Evolutionary conservation across 2,797 vertebrate genomes (phyloP), one percentile per base, ranked within the genome.

Genomic region (Halcyon smyrnensis): DNA sequence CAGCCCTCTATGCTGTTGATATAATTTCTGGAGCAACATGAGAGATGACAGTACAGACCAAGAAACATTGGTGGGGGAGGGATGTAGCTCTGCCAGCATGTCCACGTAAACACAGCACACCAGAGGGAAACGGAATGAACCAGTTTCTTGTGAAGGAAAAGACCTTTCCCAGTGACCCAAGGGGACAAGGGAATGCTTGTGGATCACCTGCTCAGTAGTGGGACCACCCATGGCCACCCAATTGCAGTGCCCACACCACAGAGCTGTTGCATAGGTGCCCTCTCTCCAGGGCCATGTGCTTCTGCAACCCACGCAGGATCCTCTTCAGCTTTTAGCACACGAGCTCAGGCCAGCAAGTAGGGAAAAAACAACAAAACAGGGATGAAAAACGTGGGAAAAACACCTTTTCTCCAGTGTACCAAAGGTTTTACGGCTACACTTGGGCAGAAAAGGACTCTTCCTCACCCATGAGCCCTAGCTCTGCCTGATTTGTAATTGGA

Each of bases 401-500:
- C 0, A 0, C 6, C 7, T 76, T 65, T 62, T 79, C 43, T 56
- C 8, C 24, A 32, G 25, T 4, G 6, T 74, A 27, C 19, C 23
- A 50, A 63, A 34, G 3, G 7, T 56, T 65, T 82, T 46, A 30
- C 17, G 15, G 18, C 21, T 79, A 37, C 17, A 25, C 12, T 39
- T 0, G 0, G 30, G 28, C 10, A 74, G 57, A 24, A 71, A 54
- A 51, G 10, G 1, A 12, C 4, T 46, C 6, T 13, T 81, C 7
- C n/a, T 73, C n/a, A 50, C 2, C 2, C 1, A 1, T 16, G 5
- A 70, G 2, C 15, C 13, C 11, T 2, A 2, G 0, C 13, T n/a
- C 9, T 1, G 0, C 54, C 48, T 43, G 7, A 6, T 50, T 75
- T 3, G 0, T 4, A 39, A 20, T 11, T 71, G 23, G 21, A 70